Percentiles rank a stretch among this genome's conserved stretches.
phyloP scores from a whole-genome alignment of 2,888 invertebrate species.

The Drosophila flavopinicola region DNA sequence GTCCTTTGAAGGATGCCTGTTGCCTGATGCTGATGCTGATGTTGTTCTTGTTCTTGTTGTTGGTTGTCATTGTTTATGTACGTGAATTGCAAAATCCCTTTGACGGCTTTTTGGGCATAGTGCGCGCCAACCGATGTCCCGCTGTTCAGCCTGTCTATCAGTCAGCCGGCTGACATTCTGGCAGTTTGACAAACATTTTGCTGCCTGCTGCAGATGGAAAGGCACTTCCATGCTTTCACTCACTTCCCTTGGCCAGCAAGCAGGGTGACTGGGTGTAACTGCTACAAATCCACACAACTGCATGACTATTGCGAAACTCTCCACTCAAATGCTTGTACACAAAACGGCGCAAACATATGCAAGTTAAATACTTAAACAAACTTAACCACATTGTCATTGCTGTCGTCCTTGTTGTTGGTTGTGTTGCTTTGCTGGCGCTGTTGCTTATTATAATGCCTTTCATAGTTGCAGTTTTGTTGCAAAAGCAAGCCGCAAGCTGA shows the following conservation, averaged over 20 bases:
- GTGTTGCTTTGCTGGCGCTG: conserved; percentile 6
- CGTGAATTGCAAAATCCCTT: conserved; percentile 68
- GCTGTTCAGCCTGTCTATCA: conserved; percentile 7
- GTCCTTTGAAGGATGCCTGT: conserved; percentile 25
- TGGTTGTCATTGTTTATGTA: conserved; percentile 68
- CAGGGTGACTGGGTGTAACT: not conserved
- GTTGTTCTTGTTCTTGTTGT: conserved; percentile 25
- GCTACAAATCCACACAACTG: conserved; percentile 28
- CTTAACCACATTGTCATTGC: conserved; percentile 47
- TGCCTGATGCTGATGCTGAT: conserved; percentile 13
- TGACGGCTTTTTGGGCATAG: conserved; percentile 34
- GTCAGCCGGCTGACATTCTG: conserved; percentile 57
- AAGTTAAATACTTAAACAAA: conserved; percentile 56
- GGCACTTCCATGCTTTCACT: conserved; percentile 40
- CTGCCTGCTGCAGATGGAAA: conserved; percentile 53
- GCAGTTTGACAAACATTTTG: conserved; percentile 68
- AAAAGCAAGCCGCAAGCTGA: conserved; percentile 61
- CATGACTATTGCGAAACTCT: conserved; percentile 12
- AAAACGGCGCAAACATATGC: conserved; percentile 41
- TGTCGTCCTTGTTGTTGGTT: not conserved
- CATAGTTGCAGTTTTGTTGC: conserved; percentile 58
- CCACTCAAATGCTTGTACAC: conserved; percentile 1
- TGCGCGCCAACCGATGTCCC: not conserved
- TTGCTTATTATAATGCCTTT: conserved; percentile 57
- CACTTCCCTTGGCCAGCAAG: conserved; percentile 10